Base-by-base conservation (phyloP, 2,888 invertebrate species). In the Drosophila rellima region DNA sequence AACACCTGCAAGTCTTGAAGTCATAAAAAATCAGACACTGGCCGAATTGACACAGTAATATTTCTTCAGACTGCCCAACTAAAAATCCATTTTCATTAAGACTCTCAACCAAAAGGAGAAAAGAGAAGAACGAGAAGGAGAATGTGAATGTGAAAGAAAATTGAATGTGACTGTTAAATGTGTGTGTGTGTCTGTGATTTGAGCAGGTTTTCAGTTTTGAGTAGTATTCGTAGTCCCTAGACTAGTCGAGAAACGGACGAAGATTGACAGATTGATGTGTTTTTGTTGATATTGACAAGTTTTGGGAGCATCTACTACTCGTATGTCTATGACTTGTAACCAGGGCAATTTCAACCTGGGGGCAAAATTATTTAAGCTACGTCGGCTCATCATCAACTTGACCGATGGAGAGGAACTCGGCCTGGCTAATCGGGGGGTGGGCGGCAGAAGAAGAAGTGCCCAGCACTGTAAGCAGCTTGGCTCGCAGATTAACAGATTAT, bases 401-500 rank as follows among this genome's bases (percentile, higher is more conserved):
- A 42, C 15, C 17, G 47, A 52, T 11, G 33, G 13, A 23, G 45
- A 40, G 3, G 17, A 23, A 11, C 10, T 23, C 18, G 15, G 20
- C 37, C 51, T 29, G 29, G 65, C 78, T 66, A 66, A 77, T 74
- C 57, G 54, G 23, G 51, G 51, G n/a, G 15, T 23, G 31, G 31
- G 37, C 1, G n/a, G 10, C 23, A 50, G 18, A 23, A 18, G 51
- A 67, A 56, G 20, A 44, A 37, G 47, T 31, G 35, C 42, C 48
- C 39, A 42, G 42, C 47, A 40, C 71, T 33, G 20, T 68, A 77
- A 83, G 77, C 65, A 69, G 71, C 67, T 78, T 70, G 78, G 59
- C 60, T 71, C 70, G 64, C 69, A 81, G 89, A 85, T 85, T 85
- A 89, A 85, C 76, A 88, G 84, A 88, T 85, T 85, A 85, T 89